Percentiles rank a stretch among this genome's conserved stretches.
Evolutionary conservation across 1,140 invertebrate genomes (phyloP).

Genomic region (Yoshiicerus persimilis): DNA sequence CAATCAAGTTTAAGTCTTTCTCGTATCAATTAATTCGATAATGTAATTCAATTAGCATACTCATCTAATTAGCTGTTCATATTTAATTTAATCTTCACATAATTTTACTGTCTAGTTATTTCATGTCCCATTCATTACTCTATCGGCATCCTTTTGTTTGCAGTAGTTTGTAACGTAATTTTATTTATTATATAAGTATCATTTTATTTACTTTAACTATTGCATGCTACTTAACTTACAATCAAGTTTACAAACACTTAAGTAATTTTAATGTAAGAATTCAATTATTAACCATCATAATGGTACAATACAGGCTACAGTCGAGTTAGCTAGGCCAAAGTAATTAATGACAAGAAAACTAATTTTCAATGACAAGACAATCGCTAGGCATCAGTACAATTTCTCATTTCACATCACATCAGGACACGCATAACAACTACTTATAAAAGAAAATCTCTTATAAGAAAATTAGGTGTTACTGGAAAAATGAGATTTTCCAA

Average conservation of each 20-base stretch:
- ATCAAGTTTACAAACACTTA: background rate
- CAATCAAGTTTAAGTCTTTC: conserved; percentile 12
- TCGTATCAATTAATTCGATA: background rate
- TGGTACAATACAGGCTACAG: background rate
- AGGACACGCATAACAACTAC: background rate
- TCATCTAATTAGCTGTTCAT: background rate
- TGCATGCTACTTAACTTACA: background rate
- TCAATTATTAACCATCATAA: background rate
- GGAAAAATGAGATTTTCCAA: background rate
- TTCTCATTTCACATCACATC: no score
- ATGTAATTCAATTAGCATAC: background rate
- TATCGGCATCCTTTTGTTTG: background rate
- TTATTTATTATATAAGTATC: background rate
- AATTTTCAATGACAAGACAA: background rate
- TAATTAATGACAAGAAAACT: background rate
- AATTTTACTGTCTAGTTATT: background rate
- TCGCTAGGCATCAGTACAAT: no score
- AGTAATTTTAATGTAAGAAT: background rate
- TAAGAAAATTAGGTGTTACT: background rate
- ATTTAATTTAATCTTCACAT: background rate
- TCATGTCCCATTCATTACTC: background rate
- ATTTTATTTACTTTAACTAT: background rate
- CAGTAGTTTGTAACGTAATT: background rate
- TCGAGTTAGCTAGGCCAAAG: no score
- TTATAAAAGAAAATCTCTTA: background rate